Evolutionary conservation across 2,113 vertebrate species (phyloP).

Genomic region (Picathartes gymnocephalus): DNA sequence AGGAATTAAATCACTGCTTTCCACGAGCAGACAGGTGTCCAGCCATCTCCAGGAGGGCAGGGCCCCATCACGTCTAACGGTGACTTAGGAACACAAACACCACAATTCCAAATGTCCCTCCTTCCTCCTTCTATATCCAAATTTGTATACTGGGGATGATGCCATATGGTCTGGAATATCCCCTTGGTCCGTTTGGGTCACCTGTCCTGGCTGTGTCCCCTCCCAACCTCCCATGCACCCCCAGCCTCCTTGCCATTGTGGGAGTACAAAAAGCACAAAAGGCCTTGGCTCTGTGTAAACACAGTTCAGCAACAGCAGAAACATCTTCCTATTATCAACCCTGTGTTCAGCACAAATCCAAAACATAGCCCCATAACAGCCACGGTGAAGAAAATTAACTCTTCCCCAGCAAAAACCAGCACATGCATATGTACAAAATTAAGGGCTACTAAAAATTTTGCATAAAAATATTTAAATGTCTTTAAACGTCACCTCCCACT

Average conservation of each 20-base stretch:
- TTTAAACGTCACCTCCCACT: background rate
- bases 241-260: background rate
- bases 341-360: background rate
- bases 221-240: fast-evolving
- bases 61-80: fast-evolving
- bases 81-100: background rate
- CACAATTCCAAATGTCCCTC: background rate
- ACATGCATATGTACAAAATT: background rate
- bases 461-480: background rate
- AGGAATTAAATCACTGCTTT: background rate
- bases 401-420: background rate
- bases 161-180: background rate
- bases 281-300: background rate
- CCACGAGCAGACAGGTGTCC: background rate
- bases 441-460: background rate
- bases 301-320: background rate
- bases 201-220: background rate
- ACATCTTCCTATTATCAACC: background rate
- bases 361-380: background rate
- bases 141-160: background rate
- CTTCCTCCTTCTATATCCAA: background rate
- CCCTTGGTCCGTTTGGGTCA: background rate
- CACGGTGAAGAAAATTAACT: background rate
- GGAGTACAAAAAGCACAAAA: background rate
- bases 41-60: background rate